Percentiles rank a stretch among this genome's conserved stretches.
phyloP scores from a whole-genome alignment of 2,113 vertebrate species.

The Sylvia atricapilla region DNA sequence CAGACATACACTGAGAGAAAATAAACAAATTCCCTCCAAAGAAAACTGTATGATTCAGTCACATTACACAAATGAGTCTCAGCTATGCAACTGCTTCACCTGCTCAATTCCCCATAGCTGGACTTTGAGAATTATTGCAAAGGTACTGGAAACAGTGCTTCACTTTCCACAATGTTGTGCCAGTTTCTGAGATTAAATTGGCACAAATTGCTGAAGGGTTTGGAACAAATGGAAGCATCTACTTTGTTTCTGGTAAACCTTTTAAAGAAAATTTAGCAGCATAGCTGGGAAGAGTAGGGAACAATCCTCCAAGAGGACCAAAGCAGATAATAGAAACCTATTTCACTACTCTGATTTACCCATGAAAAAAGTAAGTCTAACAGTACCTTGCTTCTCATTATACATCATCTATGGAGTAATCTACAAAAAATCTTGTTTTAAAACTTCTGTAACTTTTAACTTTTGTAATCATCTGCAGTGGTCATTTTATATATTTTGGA shows the following conservation, averaged over 20 bases:
- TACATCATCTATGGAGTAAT: not conserved
- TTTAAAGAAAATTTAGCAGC: not conserved
- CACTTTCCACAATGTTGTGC: not conserved
- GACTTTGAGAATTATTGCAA: not conserved
- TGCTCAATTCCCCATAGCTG: not conserved
- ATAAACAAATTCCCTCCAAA: not conserved
- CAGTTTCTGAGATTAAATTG: not conserved
- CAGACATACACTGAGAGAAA: not conserved
- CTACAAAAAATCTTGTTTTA: not conserved
- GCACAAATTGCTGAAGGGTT: not conserved
- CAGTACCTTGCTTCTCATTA: conserved; percentile 22
- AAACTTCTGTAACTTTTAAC: not conserved
- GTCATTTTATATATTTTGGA: not conserved
- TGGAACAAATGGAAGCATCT: not conserved
- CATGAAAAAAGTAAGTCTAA: not conserved
- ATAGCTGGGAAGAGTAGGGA: not conserved
- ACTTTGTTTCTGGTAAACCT: not conserved
- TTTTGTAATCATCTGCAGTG: not conserved
- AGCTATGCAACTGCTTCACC: not conserved
- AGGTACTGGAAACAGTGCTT: not conserved
- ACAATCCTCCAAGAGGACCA: not conserved
- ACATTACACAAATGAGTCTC: not conserved
- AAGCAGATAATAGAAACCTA: not conserved
- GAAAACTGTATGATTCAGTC: not conserved
- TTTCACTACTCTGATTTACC: not conserved